These are phyloP conservation scores for Criorhina ranunculi DNA, from an alignment of 2,888 invertebrate species.

Conservation along the genomic window DNA sequence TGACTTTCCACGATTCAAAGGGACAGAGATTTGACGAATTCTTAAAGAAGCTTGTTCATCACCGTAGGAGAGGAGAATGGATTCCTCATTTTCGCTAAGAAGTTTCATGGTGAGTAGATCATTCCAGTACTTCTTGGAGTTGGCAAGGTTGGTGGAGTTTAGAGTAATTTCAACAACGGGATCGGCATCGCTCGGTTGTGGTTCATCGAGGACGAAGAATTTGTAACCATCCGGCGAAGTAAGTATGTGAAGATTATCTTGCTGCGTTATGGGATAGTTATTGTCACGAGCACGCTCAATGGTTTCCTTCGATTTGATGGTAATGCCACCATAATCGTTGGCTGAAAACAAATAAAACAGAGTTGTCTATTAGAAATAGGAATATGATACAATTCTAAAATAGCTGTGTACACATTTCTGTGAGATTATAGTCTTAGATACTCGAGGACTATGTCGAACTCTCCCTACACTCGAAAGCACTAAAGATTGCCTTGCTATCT, in stretches of 20 bases:
- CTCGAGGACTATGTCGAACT: too few species aligned
- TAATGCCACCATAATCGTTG: constrained; percentile 95
- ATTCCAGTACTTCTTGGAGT: constrained; percentile 94
- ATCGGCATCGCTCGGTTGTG: constrained; percentile 89
- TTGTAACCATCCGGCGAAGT: constrained; percentile 97
- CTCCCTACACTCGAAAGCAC: too few species aligned
- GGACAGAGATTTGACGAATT: constrained; percentile 84
- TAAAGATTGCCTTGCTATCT: too few species aligned
- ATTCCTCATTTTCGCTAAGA: constrained; percentile 87
- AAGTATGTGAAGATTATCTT: constrained; percentile 87
- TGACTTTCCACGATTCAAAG: constrained; percentile 93
- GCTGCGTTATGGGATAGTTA: constrained; percentile 90
- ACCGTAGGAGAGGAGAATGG: constrained; percentile 89
- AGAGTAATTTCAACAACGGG: constrained; percentile 92
- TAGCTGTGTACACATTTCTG: too few species aligned
- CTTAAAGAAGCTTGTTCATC: constrained; percentile 91
- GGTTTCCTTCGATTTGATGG: constrained; percentile 91
- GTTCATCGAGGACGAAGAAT: constrained; percentile 91
- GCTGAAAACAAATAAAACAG: constrained; percentile 77
- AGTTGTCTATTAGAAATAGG: not conserved
- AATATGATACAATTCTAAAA: not conserved
- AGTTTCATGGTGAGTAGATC: constrained; percentile 90
- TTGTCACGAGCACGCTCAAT: constrained; percentile 89
- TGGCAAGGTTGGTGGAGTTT: constrained; percentile 90
- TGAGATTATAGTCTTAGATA: too few species aligned